A percentile compares a stretch with the other conserved stretches of the same genome.
Conservation (phyloP, 1,140 invertebrate species). For the Arion vulgaris region DNA sequence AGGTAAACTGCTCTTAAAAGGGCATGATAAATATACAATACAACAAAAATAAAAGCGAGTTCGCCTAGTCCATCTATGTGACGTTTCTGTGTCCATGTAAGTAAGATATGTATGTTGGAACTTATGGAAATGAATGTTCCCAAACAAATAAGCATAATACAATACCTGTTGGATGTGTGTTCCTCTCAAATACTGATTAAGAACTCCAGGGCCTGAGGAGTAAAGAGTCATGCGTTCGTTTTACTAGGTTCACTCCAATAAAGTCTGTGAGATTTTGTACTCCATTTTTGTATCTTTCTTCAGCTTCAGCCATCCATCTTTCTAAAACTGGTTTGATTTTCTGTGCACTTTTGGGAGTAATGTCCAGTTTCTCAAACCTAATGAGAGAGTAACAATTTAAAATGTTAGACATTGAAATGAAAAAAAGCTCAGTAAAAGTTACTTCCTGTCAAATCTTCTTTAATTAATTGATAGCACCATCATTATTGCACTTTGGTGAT, state of each 20-base stretch:
- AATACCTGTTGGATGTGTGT: slow-evolving; percentile 97
- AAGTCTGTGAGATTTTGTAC: slow-evolving; percentile 91
- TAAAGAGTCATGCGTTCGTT: slow-evolving; percentile 95
- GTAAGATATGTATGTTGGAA: too few relatives aligned
- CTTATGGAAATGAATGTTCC: too few relatives aligned
- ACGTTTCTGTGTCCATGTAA: too few relatives aligned
- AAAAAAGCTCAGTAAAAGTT: neutral
- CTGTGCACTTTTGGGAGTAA: slow-evolving; percentile 98
- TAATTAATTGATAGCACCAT: too few relatives aligned
- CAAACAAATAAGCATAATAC: neutral
- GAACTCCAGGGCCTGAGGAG: slow-evolving; percentile 94
- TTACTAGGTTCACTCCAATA: slow-evolving; percentile 96
- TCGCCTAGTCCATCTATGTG: too few relatives aligned
- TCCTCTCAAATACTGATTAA: slow-evolving; percentile 97
- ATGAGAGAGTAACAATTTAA: neutral
- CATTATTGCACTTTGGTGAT: too few relatives aligned
- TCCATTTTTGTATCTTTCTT: slow-evolving; percentile 76
- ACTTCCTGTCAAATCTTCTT: too few relatives aligned
- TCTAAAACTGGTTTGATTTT: slow-evolving; percentile 99
- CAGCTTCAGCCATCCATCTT: slow-evolving; percentile 96
- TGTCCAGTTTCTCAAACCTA: slow-evolving; percentile 99
- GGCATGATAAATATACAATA: too few relatives aligned
- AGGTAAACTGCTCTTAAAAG: too few relatives aligned
- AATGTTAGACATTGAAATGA: neutral
- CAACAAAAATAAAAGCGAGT: too few relatives aligned